Percentiles rank a stretch among this genome's conserved stretches.
phyloP scores from a whole-genome alignment of 2,113 vertebrate species.

The Stigmatopora argus region DNA sequence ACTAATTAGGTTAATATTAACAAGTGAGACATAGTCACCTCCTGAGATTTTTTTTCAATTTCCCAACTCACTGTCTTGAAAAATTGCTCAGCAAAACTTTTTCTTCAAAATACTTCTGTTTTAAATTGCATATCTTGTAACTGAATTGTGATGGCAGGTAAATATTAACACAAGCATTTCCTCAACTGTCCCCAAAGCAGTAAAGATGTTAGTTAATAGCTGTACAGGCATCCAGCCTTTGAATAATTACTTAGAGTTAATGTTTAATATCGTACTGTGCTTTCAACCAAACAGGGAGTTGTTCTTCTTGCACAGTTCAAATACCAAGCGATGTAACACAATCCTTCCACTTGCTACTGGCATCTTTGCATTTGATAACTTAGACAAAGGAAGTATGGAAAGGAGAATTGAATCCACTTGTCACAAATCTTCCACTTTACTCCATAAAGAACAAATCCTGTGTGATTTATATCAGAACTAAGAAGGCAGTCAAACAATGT shows the following conservation, averaged over 20 bases:
- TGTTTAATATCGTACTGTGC: conserved; percentile 36
- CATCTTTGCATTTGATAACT: neutral
- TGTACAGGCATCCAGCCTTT: conserved; percentile 34
- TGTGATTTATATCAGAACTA: neutral
- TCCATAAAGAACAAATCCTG: neutral
- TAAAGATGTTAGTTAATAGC: conserved; percentile 38
- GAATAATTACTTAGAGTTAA: conserved; percentile 44
- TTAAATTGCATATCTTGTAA: neutral
- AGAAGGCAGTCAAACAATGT: conserved; percentile 7
- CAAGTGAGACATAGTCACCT: neutral
- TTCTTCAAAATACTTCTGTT: neutral
- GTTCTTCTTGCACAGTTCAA: conserved; percentile 23
- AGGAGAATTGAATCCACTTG: neutral
- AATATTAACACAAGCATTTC: conserved; percentile 47
- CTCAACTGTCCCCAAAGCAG: conserved; percentile 28
- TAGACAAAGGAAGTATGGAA: conserved; percentile 1
- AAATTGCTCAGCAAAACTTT: neutral
- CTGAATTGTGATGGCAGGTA: conserved; percentile 15
- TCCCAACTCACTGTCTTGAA: too few relatives aligned
- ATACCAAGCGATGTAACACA: conserved; percentile 25
- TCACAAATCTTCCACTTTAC: conserved; percentile 1
- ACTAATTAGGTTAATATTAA: neutral
- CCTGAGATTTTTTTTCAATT: too few relatives aligned
- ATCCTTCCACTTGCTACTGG: conserved; percentile 20
- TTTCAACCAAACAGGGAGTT: conserved; percentile 25